Percentiles rank a stretch among this genome's conserved stretches.
phyloP scores from a whole-genome alignment of 2,797 vertebrate genomes.

The Cuniculus paca region DNA sequence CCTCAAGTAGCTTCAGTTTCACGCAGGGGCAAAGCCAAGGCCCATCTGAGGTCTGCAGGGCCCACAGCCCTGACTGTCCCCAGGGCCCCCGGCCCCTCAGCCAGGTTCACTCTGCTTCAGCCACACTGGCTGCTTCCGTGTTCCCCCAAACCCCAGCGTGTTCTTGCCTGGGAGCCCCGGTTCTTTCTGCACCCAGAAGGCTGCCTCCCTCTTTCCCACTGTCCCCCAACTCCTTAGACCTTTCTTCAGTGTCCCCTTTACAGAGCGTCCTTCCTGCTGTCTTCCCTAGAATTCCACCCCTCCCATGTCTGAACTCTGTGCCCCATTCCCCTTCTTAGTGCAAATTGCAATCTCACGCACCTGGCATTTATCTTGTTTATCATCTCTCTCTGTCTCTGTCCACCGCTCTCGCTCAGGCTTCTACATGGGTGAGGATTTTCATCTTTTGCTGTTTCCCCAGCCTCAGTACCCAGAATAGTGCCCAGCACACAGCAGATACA shows the following conservation, averaged over 20 bases:
- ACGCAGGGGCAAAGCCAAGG: background rate
- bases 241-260: background rate
- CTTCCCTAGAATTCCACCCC: background rate
- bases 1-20: background rate
- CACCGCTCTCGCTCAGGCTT: background rate
- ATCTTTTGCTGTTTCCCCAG: background rate
- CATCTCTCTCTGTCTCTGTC: background rate
- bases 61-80: background rate
- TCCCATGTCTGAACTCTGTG: background rate
- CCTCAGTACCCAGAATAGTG: background rate
- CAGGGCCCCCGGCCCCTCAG: too few species aligned
- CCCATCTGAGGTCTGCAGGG: background rate
- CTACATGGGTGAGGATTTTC: background rate
- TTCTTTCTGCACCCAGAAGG: background rate
- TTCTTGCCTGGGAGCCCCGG: background rate
- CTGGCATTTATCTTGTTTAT: background rate
- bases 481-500: background rate
- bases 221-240: rapidly evolving
- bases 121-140: background rate
- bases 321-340: background rate
- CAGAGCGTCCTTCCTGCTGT: background rate
- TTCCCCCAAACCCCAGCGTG: background rate
- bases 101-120: background rate
- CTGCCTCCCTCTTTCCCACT: rapidly evolving
- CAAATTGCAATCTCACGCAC: rapidly evolving